phyloP scores from a whole-genome alignment of 2,113 vertebrate species.

The Hippocampus zosterae region DNA sequence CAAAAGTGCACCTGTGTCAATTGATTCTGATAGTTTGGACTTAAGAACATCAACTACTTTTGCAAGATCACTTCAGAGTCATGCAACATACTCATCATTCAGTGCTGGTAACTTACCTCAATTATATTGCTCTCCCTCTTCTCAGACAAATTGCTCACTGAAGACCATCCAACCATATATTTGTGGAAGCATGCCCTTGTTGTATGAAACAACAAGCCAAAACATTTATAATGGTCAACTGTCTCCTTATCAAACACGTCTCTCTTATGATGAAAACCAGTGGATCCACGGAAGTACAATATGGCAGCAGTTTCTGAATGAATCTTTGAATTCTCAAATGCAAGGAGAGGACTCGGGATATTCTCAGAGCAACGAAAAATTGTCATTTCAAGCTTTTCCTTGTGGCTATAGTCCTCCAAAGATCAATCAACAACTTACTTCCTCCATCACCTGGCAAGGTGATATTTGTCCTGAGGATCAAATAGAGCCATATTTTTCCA shows the following conservation, averaged over 20 bases:
- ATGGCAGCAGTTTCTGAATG: constrained; percentile 68
- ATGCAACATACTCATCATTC: constrained; percentile 43
- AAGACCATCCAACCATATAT: constrained; percentile 35
- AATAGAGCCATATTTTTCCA: constrained; percentile 22
- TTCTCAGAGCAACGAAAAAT: constrained; percentile 29
- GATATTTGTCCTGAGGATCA: constrained; percentile 35
- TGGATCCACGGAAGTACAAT: constrained; percentile 68
- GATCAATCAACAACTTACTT: constrained; percentile 34
- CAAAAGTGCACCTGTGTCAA: constrained; percentile 38
- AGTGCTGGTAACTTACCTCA: constrained; percentile 62
- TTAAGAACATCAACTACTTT: constrained; percentile 67
- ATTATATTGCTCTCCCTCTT: constrained; percentile 39
- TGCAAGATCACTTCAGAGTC: constrained; percentile 60
- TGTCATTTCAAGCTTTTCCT: constrained; percentile 20
- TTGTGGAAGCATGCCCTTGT: constrained; percentile 41
- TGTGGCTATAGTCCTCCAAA: constrained; percentile 33
- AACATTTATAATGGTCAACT: constrained; percentile 35
- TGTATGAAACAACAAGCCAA: constrained; percentile 35
- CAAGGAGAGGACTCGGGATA: constrained; percentile 36
- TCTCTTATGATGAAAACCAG: constrained; percentile 63
- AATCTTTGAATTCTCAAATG: constrained; percentile 46
- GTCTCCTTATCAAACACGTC: constrained; percentile 44
- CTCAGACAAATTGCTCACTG: constrained; percentile 18
- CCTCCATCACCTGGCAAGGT: constrained; percentile 33
- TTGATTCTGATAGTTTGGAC: constrained; percentile 65